Evolutionary conservation across 2,888 invertebrate species (phyloP).

Genomic region (Osmoderma eremita): DNA sequence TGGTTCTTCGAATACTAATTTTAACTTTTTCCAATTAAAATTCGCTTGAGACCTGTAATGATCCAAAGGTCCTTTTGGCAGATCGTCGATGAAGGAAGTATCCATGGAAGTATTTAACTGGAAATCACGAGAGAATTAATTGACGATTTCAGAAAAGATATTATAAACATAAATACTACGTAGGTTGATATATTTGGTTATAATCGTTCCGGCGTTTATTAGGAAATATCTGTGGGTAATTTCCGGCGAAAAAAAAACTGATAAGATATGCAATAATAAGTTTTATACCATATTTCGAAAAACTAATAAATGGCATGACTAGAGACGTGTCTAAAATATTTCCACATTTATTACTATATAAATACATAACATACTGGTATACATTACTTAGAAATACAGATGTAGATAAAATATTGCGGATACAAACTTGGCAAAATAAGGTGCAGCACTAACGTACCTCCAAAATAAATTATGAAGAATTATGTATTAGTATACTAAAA

Average conservation of each 20-base stretch:
- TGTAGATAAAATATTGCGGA: too few relatives aligned
- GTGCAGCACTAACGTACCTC: too few relatives aligned
- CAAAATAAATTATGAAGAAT: too few relatives aligned
- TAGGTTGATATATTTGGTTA: neutral
- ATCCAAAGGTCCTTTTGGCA: constrained; percentile 81
- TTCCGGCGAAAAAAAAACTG: constrained; percentile 3
- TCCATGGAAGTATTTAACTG: constrained; percentile 55
- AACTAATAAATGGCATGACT: neutral
- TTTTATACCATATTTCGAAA: neutral
- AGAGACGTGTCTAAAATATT: neutral
- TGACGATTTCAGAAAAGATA: too few relatives aligned
- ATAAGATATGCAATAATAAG: neutral
- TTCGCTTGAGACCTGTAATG: constrained; percentile 80
- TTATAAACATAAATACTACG: too few relatives aligned
- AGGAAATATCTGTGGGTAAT: constrained; percentile 11
- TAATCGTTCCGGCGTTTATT: neutral
- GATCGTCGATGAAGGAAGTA: constrained; percentile 73
- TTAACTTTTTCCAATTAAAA: constrained; percentile 89
- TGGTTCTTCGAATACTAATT: constrained; percentile 79
- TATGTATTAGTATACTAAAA: too few relatives aligned
- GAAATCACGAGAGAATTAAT: neutral
- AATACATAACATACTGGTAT: too few relatives aligned
- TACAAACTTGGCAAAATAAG: too few relatives aligned
- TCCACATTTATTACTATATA: too few relatives aligned
- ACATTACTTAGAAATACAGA: too few relatives aligned